Evolutionary conservation across 2,113 vertebrate species (phyloP).

Genomic region (Leptobrachium leishanense): DNA sequence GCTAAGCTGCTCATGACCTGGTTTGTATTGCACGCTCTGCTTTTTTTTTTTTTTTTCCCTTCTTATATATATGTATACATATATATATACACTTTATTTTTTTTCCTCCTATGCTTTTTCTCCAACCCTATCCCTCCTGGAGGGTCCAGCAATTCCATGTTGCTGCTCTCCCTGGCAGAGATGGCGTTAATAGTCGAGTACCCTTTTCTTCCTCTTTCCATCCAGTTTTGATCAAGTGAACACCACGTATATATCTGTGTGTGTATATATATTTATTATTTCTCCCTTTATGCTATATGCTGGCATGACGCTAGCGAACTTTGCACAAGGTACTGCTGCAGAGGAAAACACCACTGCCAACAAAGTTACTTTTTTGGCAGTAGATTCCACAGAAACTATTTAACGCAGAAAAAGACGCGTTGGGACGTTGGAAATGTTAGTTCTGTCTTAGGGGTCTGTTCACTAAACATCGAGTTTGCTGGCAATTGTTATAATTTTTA

Average conservation of each 20-base stretch:
- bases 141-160: neutral
- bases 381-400: too few species aligned
- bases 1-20: conserved; percentile 99
- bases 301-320: conserved; percentile 97
- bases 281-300: conserved; percentile 99
- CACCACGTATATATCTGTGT: conserved; percentile 98
- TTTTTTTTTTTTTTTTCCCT: conserved; percentile 76
- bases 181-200: conserved; percentile 61
- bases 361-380: neutral
- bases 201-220: conserved; percentile 70
- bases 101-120: conserved; percentile 1
- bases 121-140: conserved; percentile 23
- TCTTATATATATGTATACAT: conserved; percentile 10
- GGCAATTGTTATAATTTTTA: too few species aligned
- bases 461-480: too few species aligned
- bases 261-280: conserved; percentile 84
- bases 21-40: conserved; percentile 99
- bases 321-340: conserved; percentile 98
- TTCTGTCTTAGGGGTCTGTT: too few species aligned
- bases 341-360: conserved; percentile 72
- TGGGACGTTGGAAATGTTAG: too few species aligned
- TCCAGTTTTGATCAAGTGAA: conserved; percentile 91
- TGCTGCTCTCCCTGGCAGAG: conserved; percentile 15
- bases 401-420: too few species aligned
- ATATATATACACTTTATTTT: conserved; percentile 31